Conservation (phyloP, 2,888 invertebrate species). For the Thumatha senex region DNA sequence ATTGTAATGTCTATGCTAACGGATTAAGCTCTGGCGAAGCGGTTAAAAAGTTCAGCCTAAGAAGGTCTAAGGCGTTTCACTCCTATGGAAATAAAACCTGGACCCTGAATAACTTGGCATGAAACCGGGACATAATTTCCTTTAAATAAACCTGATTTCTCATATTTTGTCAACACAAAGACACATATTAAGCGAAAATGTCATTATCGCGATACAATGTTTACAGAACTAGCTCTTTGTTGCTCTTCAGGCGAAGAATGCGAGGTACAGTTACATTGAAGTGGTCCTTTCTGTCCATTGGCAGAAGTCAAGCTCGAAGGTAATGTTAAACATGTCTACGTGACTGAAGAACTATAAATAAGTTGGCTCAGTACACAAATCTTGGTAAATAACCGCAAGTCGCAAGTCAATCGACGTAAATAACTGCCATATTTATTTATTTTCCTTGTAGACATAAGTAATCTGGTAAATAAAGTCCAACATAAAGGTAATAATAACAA, state of each 20-base stretch:
- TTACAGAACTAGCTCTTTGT: neutral
- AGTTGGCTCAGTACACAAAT: neutral
- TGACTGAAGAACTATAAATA: neutral
- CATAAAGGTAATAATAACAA: too few relatives aligned
- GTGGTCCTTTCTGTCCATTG: neutral
- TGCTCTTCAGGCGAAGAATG: neutral
- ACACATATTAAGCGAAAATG: neutral
- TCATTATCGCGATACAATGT: neutral
- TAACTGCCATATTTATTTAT: neutral
- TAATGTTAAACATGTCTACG: neutral
- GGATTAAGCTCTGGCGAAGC: too few relatives aligned
- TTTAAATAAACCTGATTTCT: neutral
- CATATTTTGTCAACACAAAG: neutral
- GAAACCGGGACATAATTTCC: too few relatives aligned
- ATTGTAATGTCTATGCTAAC: too few relatives aligned
- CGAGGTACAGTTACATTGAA: neutral
- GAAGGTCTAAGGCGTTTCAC: too few relatives aligned
- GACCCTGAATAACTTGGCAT: too few relatives aligned
- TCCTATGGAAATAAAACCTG: too few relatives aligned
- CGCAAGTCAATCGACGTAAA: neutral
- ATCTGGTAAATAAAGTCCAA: too few relatives aligned
- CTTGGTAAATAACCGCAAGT: slow-evolving; percentile 3
- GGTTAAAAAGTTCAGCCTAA: too few relatives aligned
- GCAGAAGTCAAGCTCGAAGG: neutral
- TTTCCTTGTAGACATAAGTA: too few relatives aligned